Percentiles rank a stretch among this genome's conserved stretches.
Evolutionary conservation across 1,140 invertebrate species (phyloP).

Genomic region (Leptopilina clavipes): DNA sequence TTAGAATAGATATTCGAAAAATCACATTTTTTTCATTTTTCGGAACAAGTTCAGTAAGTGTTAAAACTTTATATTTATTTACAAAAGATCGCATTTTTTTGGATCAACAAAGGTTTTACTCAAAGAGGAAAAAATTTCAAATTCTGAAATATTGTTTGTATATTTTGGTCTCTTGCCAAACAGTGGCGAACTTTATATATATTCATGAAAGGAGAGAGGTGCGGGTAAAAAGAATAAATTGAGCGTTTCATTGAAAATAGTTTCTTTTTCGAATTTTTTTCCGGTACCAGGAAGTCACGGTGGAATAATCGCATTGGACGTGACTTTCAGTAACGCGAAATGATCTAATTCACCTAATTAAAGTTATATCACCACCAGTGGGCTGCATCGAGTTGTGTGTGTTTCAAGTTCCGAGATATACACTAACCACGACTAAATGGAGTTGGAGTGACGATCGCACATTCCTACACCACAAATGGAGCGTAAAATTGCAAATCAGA

Average conservation of each 20-base stretch:
- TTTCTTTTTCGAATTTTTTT: background rate
- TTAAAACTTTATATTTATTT: no score
- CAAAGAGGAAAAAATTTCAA: no score
- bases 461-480: constrained; percentile 43
- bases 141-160: no score
- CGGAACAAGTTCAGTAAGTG: no score
- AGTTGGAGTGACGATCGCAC: constrained; percentile 43
- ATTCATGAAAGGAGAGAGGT: no score
- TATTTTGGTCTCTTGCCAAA: background rate
- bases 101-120: no score
- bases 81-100: no score
- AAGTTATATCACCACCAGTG: constrained; percentile 22
- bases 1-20: no score
- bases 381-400: background rate
- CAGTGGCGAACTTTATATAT: background rate
- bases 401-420: constrained; percentile 1
- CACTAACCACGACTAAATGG: constrained; percentile 10
- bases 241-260: constrained; percentile 2
- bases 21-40: no score
- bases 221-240: background rate
- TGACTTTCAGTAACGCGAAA: constrained; percentile 18
- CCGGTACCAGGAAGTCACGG: constrained; percentile 4
- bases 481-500: constrained; percentile 35
- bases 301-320: background rate
- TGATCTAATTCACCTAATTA: constrained; percentile 28